These are phyloP conservation scores for Rana temporaria DNA, from an alignment of 2,113 vertebrate genomes.

Conservation along the genomic window DNA sequence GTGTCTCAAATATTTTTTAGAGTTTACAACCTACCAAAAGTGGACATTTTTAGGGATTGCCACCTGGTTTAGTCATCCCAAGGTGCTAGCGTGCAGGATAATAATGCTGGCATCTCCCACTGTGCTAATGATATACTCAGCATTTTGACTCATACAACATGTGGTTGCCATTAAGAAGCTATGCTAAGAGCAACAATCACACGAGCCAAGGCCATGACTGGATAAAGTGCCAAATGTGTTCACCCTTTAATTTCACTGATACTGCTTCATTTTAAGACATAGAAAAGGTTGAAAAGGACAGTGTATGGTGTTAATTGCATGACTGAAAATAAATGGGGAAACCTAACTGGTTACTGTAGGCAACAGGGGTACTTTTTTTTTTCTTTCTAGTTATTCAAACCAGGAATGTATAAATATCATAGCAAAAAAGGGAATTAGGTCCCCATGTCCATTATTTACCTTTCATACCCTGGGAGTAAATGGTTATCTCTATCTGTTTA, in stretches of 20 bases:
- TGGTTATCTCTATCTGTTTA: too few species aligned
- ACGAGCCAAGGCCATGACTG: conserved; percentile 28
- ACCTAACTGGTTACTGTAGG: too few species aligned
- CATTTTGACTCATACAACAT: conserved; percentile 29
- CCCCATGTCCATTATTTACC: too few species aligned
- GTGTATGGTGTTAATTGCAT: too few species aligned
- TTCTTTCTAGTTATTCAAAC: too few species aligned
- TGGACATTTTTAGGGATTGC: neutral
- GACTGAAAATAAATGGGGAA: too few species aligned
- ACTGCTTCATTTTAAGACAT: too few species aligned
- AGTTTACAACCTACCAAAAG: conserved; percentile 14
- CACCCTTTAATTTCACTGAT: neutral
- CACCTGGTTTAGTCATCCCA: conserved; percentile 21
- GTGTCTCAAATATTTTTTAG: neutral
- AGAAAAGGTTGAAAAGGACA: too few species aligned
- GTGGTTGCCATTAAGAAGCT: conserved; percentile 19
- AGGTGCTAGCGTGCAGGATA: conserved; percentile 6
- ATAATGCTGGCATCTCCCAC: conserved; percentile 3
- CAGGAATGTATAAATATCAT: too few species aligned
- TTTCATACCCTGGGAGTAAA: too few species aligned
- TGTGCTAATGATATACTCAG: conserved; percentile 27
- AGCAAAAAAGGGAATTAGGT: too few species aligned
- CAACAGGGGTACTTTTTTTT: too few species aligned
- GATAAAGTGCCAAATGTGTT: conserved; percentile 20
- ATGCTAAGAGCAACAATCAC: conserved; percentile 24